These are phyloP conservation scores for Eumerus sabulonum DNA, from an alignment of 2,888 invertebrate genomes.

Conservation along the genomic window DNA sequence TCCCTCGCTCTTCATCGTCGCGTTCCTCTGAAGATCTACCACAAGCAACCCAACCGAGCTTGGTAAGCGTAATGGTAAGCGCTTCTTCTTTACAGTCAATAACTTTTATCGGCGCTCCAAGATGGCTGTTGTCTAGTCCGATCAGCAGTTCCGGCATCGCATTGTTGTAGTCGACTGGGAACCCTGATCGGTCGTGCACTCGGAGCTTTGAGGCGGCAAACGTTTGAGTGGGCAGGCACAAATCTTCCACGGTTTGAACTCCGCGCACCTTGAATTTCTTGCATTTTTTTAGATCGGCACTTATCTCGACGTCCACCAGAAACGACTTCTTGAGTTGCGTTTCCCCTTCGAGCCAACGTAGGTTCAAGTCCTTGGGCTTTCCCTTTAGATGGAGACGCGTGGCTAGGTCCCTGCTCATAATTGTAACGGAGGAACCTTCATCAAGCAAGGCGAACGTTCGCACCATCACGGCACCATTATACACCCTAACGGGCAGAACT, in stretches of 20 bases:
- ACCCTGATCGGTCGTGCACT: neutral
- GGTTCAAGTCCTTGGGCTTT: slow-evolving; percentile 31
- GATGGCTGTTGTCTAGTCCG: slow-evolving; percentile 5
- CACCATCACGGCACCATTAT: slow-evolving; percentile 2
- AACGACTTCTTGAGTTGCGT: neutral
- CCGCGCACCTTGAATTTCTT: neutral
- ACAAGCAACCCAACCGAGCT: slow-evolving; percentile 1
- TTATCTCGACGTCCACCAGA: slow-evolving; percentile 9
- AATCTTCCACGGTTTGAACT: neutral
- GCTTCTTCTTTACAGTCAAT: neutral
- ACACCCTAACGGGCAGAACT: slow-evolving; percentile 50
- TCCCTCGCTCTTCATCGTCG: neutral
- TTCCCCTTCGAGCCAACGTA: slow-evolving; percentile 43
- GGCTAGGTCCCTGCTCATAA: slow-evolving; percentile 38
- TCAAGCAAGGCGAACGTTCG: slow-evolving; percentile 36
- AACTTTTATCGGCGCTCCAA: neutral
- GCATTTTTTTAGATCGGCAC: neutral
- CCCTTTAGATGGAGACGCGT: slow-evolving; percentile 35
- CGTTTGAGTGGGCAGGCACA: neutral
- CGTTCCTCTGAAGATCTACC: neutral
- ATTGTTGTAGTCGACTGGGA: too few species aligned
- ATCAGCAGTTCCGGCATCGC: neutral
- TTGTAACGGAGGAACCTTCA: slow-evolving; percentile 49
- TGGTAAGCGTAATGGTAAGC: neutral
- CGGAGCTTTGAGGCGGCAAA: neutral